Conservation (phyloP, 2,888 invertebrate species). For the Drosophila leonis region DNA sequence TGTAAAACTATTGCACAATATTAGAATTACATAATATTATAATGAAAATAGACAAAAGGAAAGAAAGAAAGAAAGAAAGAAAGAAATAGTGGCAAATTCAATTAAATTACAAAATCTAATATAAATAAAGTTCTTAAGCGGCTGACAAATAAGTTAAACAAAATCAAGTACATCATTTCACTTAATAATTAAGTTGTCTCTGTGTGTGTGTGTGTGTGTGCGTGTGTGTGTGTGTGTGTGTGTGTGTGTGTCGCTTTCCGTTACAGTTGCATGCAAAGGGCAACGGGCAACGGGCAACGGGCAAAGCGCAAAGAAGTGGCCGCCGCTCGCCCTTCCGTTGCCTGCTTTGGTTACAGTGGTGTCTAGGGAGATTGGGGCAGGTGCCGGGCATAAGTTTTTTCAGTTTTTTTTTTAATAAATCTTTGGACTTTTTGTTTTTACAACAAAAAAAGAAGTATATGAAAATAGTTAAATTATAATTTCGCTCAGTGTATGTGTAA, state of each 20-base stretch:
- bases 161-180: conserved; percentile 75
- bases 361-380: neutral
- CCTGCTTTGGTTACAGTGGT: conserved; percentile 39
- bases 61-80: neutral
- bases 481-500: conserved; percentile 20
- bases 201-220: neutral
- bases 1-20: conserved; percentile 78
- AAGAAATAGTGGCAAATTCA: neutral
- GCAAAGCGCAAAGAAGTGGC: no score
- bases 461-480: conserved; percentile 40
- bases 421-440: conserved; percentile 64
- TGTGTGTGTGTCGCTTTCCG: conserved; percentile 3
- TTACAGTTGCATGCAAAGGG: conserved; percentile 33
- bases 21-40: conserved; percentile 63
- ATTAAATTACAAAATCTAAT: conserved; percentile 40
- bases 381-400: conserved; percentile 8
- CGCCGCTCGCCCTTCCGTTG: no score
- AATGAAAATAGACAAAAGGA: conserved; percentile 29
- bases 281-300: conserved; percentile 20
- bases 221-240: conserved; percentile 2
- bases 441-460: conserved; percentile 5
- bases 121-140: conserved; percentile 28
- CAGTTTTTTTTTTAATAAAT: conserved; percentile 42
- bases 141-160: conserved; percentile 64
- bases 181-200: conserved; percentile 40